phyloP scores from a whole-genome alignment of 2,113 vertebrate genomes.

The Otolemur garnettii region DNA sequence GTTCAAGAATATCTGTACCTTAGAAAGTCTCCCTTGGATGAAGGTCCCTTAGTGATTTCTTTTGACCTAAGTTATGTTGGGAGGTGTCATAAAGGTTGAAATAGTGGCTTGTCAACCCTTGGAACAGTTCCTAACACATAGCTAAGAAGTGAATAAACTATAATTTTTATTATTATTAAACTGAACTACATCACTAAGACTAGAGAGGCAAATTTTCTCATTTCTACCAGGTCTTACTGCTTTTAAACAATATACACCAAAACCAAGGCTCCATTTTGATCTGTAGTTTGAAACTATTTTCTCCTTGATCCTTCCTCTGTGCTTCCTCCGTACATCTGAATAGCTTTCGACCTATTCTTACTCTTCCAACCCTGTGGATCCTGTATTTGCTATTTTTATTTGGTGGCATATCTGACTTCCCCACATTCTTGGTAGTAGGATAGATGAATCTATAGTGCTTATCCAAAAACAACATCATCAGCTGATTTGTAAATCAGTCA shows the following conservation, averaged over 20 bases:
- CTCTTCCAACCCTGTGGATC: background rate
- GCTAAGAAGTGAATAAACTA: background rate
- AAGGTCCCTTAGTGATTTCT: background rate
- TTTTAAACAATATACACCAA: constrained; percentile 3
- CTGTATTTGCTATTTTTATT: background rate
- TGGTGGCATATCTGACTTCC: background rate
- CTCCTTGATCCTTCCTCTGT: background rate
- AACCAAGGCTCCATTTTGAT: background rate
- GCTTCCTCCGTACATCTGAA: background rate
- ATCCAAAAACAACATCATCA: background rate
- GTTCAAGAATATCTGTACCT: background rate
- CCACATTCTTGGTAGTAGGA: background rate
- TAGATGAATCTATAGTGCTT: background rate
- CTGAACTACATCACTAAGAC: background rate
- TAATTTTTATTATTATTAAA: constrained; percentile 10
- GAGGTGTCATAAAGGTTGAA: background rate
- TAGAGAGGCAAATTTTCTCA: background rate
- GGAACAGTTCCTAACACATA: background rate
- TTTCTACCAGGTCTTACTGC: accelerated
- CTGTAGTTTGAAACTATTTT: background rate
- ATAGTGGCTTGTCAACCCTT: background rate
- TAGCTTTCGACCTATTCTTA: background rate
- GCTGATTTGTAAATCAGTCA: background rate
- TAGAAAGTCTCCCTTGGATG: background rate
- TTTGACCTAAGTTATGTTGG: background rate